phyloP scores from a whole-genome alignment of 2,797 vertebrate species.

The Onychomys leucogaster region DNA sequence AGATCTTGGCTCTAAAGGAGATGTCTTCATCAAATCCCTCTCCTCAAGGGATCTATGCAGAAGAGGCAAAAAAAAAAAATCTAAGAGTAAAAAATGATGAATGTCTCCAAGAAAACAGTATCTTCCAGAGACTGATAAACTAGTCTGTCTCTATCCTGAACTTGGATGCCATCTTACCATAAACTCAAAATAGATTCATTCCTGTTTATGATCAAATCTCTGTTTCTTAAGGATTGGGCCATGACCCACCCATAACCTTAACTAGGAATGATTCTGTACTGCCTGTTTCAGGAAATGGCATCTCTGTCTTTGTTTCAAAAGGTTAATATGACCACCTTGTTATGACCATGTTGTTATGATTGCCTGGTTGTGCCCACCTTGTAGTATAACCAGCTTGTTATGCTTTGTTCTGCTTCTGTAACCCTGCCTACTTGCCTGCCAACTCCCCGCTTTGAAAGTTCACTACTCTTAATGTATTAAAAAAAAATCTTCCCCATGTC shows the following conservation, averaged over 20 bases:
- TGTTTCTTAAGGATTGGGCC: neutral
- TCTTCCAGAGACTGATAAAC: neutral
- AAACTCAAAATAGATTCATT: neutral
- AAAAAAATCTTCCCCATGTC: neutral
- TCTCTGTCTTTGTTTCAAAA: neutral
- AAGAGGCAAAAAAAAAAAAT: neutral
- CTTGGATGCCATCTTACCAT: neutral
- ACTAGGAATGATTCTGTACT: neutral
- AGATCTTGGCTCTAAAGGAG: neutral
- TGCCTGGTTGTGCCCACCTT: neutral
- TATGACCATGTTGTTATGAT: neutral
- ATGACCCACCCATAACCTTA: neutral
- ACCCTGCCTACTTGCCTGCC: neutral
- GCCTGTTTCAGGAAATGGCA: neutral
- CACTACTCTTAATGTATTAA: neutral
- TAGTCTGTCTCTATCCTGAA: neutral
- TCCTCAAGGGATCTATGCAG: neutral
- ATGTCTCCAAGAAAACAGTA: too few relatives aligned
- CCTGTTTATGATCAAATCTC: neutral
- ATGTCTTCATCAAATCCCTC: neutral
- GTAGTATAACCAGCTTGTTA: neutral
- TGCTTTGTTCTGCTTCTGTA: neutral
- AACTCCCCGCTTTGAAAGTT: neutral
- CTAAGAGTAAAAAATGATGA: neutral
- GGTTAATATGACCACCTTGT: neutral